phyloP scores from a whole-genome alignment of 2,888 invertebrate species.

The Sisyra terminalis region DNA sequence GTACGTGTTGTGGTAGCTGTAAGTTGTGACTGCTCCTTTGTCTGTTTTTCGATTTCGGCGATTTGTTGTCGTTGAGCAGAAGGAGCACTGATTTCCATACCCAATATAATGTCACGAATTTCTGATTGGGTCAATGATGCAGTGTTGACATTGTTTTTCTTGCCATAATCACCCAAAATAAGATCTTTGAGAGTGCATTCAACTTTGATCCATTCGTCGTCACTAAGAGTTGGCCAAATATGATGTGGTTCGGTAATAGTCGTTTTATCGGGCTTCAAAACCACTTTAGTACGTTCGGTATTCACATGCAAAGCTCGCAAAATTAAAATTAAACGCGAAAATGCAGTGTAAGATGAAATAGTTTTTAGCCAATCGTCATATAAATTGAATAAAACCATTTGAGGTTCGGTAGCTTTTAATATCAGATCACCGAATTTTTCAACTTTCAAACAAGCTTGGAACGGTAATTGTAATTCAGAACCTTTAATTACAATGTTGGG shows the following conservation, averaged over 20 bases:
- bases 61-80: conserved; percentile 98
- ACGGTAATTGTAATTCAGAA: conserved; percentile 93
- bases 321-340: conserved; percentile 92
- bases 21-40: conserved; percentile 95
- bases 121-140: conserved; percentile 98
- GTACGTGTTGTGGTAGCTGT: conserved; percentile 98
- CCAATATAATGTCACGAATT: conserved; percentile 96
- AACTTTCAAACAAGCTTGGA: conserved; percentile 96
- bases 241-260: conserved; percentile 98
- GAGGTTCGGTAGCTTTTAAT: conserved; percentile 96
- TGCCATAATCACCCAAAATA: conserved; percentile 97
- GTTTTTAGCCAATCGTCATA: conserved; percentile 99
- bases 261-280: conserved; percentile 96
- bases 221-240: conserved; percentile 95
- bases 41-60: conserved; percentile 99
- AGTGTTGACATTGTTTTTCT: conserved; percentile 98
- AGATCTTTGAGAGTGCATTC: conserved; percentile 81
- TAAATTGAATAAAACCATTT: conserved; percentile 98
- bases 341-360: conserved; percentile 97
- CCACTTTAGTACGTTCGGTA: conserved; percentile 96
- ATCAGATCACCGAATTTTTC: conserved; percentile 99
- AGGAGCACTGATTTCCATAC: conserved; percentile 99
- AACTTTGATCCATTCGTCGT: conserved; percentile 99
- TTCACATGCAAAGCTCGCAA: conserved; percentile 95
- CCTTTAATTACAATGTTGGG: conserved; percentile 99